Base-by-base conservation (phyloP, 92 coral and sea anemone species). In the Actinostola sp. region DNA sequence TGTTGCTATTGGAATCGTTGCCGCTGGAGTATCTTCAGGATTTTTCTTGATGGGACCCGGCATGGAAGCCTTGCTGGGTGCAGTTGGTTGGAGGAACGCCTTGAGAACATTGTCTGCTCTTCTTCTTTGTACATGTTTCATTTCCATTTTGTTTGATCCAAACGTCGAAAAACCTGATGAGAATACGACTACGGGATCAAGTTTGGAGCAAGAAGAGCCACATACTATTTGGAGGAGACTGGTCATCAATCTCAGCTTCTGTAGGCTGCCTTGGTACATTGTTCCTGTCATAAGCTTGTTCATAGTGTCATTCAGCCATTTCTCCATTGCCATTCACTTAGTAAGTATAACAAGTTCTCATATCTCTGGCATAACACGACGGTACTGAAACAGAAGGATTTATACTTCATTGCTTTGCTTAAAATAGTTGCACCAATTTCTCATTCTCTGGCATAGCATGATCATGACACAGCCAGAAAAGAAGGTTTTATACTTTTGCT, bases 71-170 rank as follows among this genome's bases (percentile, higher is more conserved):
- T 9, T 45, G 28, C 2, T 63, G 24, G 59, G 33, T 17, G 25
- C 72, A 0, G 21, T 66, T n/a, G 72, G 72, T 11, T 66, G 72
- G 72, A 26, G 72, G 2, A 66, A 66, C 28, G 31, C 56, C 27
- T 66, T 13, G 11, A 48, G 72, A 28, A 42, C 31, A 23, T 7
- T 27, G 17, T 28, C 72, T 17, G 58, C 58, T 1, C 0, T 45
- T 20, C 19, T 46, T 25, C 24, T 66, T 21, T 11, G 38, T 27
- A 8, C 36, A 16, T 28, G 58, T 16, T 31, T 42, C 6, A 16
- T 49, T 15, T 45, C 45, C 10, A 9, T 11, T 19, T 28, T 50
- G n/a, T 66, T 66, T 28, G 52, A 66, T 8, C 15, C 72, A 0
- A 66, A 66, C 41, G 60, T 48, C 14, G 60, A 66, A 31, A 49